Evolutionary conservation across 2,888 invertebrate species (phyloP), one percentile per base, ranked within the genome.

Genomic region (Caenorhabditis uteleia): DNA sequence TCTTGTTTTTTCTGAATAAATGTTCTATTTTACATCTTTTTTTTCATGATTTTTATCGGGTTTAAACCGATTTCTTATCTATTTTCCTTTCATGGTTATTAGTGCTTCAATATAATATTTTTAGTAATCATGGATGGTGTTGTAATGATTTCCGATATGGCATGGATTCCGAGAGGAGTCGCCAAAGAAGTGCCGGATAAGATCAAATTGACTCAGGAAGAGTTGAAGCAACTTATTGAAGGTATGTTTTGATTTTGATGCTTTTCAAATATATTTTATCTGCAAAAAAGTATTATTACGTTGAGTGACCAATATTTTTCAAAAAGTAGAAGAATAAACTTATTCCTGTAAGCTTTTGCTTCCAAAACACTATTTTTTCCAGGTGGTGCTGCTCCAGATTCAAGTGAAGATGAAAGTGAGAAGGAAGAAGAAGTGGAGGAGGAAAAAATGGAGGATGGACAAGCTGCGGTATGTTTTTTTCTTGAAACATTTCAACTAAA

Each of bases 141-240:
- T 36, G 43, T 68, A 31, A 70, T 75, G 68, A 58, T 78, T 16
- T 65, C 75, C 21, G 77, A 74, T 55, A 53, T 77, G 25, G 70
- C 66, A 2, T 80, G 79, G 78, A 70, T 80, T 40, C 61, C 56
- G 43, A 51, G 77, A 16, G 80, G 80, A 29, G 71, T 78, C 10
- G 75, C 80, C 1, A 77, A 77, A 49, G 57, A 64, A 23, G 56
- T 65, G n/a, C 80, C 80, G 4, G 73, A 77, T 36, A 80, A 79
- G 57, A 54, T 80, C 29, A 70, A 78, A 33, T 40, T 80, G 40
- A 74, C 71, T 26, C 53, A 66, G 29, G 66, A 66, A 26, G 67
- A 74, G 36, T 46, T 80, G 10, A 70, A 70, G 21, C 55, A 80
- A n/a, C 67, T 80, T 3, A 69, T 80, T 40, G 64, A 79, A 57